Conservation (phyloP, 2,888 invertebrate genomes). For the Ophion ventricosus region DNA sequence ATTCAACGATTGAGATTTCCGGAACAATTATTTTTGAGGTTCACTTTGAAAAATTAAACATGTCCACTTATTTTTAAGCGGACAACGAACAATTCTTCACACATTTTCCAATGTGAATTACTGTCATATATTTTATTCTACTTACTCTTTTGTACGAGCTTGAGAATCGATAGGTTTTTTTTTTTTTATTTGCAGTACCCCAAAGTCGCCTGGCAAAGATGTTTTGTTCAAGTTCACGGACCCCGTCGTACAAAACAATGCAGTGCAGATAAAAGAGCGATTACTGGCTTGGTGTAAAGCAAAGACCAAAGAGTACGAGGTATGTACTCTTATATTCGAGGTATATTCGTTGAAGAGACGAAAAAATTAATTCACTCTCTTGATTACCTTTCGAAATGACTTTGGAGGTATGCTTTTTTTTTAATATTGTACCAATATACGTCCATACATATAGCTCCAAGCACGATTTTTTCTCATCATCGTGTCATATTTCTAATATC, state of each 20-base stretch:
- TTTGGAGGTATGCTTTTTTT: too few relatives aligned
- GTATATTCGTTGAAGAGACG: not conserved
- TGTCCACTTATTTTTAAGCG: too few relatives aligned
- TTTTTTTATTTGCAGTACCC: slow-evolving; percentile 85
- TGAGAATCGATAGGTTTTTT: not conserved
- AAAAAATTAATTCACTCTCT: not conserved
- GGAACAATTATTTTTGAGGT: too few relatives aligned
- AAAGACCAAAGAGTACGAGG: slow-evolving; percentile 99
- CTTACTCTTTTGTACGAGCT: not conserved
- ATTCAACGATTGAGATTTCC: too few relatives aligned
- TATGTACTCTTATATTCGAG: too few relatives aligned
- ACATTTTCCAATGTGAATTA: not conserved
- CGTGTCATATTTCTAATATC: too few relatives aligned
- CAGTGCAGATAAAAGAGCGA: slow-evolving; percentile 97
- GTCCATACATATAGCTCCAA: too few relatives aligned
- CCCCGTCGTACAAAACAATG: slow-evolving; percentile 94
- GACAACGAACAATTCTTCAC: too few relatives aligned
- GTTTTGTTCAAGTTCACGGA: slow-evolving; percentile 96
- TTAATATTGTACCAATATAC: too few relatives aligned
- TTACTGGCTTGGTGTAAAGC: slow-evolving; percentile 98
- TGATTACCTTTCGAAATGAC: too few relatives aligned
- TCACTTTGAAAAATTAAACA: too few relatives aligned
- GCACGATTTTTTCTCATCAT: too few relatives aligned
- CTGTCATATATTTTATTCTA: not conserved
- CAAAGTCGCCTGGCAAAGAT: slow-evolving; percentile 88